phyloP scores from a whole-genome alignment of 2,888 invertebrate species.

The Leptura quadrifasciata region DNA sequence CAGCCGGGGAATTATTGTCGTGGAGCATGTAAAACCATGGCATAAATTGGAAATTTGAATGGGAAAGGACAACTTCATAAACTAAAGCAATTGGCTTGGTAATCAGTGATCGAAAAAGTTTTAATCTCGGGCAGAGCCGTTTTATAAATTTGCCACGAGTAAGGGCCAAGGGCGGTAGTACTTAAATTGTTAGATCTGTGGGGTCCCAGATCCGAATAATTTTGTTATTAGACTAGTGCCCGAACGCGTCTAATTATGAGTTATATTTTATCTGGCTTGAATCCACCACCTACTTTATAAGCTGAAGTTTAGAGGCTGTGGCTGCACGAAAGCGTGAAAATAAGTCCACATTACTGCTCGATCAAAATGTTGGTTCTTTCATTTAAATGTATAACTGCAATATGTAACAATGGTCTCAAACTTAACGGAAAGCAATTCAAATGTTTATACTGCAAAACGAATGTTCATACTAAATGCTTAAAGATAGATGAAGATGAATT shows the following conservation, averaged over 20 bases:
- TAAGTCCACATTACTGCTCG: too few relatives aligned
- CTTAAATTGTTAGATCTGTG: not conserved
- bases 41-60: conserved; percentile 7
- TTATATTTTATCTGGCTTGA: not conserved
- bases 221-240: not conserved
- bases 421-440: too few relatives aligned
- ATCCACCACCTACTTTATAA: not conserved
- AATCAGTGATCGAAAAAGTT: not conserved
- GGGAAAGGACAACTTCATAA: conserved; percentile 3
- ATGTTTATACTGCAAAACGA: too few relatives aligned
- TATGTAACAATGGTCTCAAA: too few relatives aligned
- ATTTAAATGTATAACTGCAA: too few relatives aligned
- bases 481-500: too few relatives aligned
- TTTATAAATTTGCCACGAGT: not conserved
- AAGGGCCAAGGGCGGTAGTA: not conserved
- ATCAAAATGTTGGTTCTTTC: too few relatives aligned
- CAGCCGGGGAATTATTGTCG: conserved; percentile 3
- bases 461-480: too few relatives aligned
- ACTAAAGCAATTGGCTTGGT: not conserved
- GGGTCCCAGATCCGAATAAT: not conserved
- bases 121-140: not conserved
- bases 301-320: too few relatives aligned
- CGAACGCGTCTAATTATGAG: not conserved
- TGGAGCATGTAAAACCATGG: conserved; percentile 7
- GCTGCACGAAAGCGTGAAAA: too few relatives aligned